Evolutionary conservation across 2,888 invertebrate genomes (phyloP), one percentile per base, ranked within the genome.

Genomic region (Meteorus colon): DNA sequence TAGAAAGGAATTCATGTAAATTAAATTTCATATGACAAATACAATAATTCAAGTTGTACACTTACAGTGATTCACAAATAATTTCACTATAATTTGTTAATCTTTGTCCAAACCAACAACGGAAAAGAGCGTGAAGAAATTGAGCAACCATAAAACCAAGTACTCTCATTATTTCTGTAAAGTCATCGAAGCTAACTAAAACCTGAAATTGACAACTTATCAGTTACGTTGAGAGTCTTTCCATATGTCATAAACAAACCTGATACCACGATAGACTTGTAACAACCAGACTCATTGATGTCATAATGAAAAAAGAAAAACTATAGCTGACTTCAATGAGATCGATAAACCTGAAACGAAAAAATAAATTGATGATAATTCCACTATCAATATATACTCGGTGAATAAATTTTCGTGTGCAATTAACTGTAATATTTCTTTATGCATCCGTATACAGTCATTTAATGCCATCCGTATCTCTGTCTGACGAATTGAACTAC

Each of bases 21-120:
- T 24, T 24, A 24, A 24, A 24, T 24, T 24, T 24, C 1, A 24
- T 24, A 24, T 24, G 24, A 24, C 24, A 24, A 24, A 24, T 24
- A 1, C 24, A 24, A 24, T 24, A 24, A 24, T 24, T 24, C 24
- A 24, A 24, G 24, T 0, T 24, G 24, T 24, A 27, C 41, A 70
- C 24, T 69, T 37, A 70, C 74, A 24, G 12, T 4, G 51, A 51
- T 63, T 14, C 19, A 27, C 51, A 48, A 27, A 75, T 34, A 2
- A 16, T 4, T 10, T n/a, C 29, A 19, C 75, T 71, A 10, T 66
- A 31, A 66, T 75, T 37, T 14, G 65, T 75, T n/a, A 75, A 59
- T 59, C 59, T 70, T 55, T 75, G 70, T 16, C 70, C 75, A 1
- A 62, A 63, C 8, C 27, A 55, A 71, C 71, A 65, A 0, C 67